Evolutionary conservation across 1,140 invertebrate genomes (phyloP).

Genomic region (Triops cancriformis): DNA sequence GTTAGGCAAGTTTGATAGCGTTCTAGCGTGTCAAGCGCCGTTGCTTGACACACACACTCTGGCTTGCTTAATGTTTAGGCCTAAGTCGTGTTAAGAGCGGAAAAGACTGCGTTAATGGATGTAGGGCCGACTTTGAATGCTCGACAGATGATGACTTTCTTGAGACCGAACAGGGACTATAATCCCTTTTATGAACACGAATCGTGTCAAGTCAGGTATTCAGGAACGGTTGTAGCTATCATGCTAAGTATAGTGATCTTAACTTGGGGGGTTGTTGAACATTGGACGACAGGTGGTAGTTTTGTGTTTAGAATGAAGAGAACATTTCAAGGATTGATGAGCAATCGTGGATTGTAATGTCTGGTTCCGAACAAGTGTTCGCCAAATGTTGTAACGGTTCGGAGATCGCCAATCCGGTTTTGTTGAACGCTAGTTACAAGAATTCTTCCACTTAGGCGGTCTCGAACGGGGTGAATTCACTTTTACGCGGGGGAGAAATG

Average conservation of each 20-base stretch:
- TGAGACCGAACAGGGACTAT: not conserved
- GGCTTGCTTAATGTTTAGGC: not conserved
- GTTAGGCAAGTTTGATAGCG: not conserved
- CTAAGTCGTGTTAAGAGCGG: not conserved
- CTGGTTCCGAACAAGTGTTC: not conserved
- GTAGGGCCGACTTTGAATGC: not conserved
- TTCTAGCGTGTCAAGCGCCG: not conserved
- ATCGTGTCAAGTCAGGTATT: too few relatives aligned
- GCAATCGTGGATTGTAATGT: not conserved
- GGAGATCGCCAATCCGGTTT: not conserved
- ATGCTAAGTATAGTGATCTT: too few relatives aligned
- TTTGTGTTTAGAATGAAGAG: not conserved
- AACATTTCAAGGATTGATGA: not conserved
- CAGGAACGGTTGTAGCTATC: too few relatives aligned
- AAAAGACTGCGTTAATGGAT: not conserved
- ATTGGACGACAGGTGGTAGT: not conserved
- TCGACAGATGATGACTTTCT: not conserved
- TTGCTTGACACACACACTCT: not conserved
- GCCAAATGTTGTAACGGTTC: not conserved
- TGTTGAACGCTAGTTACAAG: too few relatives aligned
- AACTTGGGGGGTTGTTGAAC: too few relatives aligned
- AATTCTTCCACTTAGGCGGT: too few relatives aligned
- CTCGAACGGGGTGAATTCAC: too few relatives aligned
- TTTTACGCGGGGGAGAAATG: too few relatives aligned
- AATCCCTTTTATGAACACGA: too few relatives aligned